Base-by-base conservation (phyloP, 2,888 invertebrate species). In the Sphinx pinastri region DNA sequence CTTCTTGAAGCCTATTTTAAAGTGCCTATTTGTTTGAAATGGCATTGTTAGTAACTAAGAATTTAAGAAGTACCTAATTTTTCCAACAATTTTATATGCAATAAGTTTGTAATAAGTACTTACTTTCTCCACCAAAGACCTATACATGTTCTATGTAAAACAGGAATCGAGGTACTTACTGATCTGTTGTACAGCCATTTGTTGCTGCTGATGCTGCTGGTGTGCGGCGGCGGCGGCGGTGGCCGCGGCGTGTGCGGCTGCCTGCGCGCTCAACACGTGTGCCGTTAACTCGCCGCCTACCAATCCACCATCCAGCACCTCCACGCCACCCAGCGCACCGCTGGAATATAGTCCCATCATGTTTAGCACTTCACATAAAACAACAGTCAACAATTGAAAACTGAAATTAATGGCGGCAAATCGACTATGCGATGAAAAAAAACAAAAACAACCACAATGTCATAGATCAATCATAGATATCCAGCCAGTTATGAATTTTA, bases 261-360 rank as follows among this genome's bases (percentile, higher is more conserved):
- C 95, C 85, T 89, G 95, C 76, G 92, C 91, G 80, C 86, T 91
- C 76, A 94, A 78, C 70, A 93, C 92, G 74, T 92, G 92, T 8
- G 93, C 90, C 67, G 91, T 90, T 81, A 93, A 81, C 78, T 93
- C 92, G 25, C 90, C 90, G 70, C 93, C 90, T 68, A 91, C 89
- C 82, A 92, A 76, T 68, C 93, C 87, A 73, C 93, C 84, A 82
- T 89, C 94, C 77, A 94, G 83, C 79, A 94, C 92, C 75, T 93
- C 93, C 80, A 93, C 90, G 73, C 93, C 91, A 88, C 91, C 87
- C 86, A 95, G 94, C 82, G 95, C 95, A 80, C 95, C 95, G 84
- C 95, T 93, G 87, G 93, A 93, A 93, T 93, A 94, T 77, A 94
- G 84, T 71, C 93, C 93, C 93, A 93, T 89, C 90, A 90, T 89